A percentile compares a stretch with the other conserved stretches of the same genome.
phyloP scores from a whole-genome alignment of 23 tunicate species.

The Halocynthia roretzi region DNA sequence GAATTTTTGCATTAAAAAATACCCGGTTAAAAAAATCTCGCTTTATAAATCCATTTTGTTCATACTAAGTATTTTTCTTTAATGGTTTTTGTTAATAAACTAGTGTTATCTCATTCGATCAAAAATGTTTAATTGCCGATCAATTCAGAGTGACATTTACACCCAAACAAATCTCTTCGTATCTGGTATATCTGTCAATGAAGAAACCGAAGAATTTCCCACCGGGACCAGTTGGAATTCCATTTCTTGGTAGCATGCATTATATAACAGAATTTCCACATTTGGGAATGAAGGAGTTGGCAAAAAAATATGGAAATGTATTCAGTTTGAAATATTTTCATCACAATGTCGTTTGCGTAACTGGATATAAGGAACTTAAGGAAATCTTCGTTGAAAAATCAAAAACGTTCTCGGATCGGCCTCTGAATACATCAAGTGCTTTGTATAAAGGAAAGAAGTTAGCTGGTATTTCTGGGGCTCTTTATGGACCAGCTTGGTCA shows the following conservation, averaged over 20 bases:
- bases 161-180: background rate
- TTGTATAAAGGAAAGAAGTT: background rate
- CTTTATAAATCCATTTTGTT: too few relatives aligned
- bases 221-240: too few relatives aligned
- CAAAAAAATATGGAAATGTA: slow-evolving; percentile 11
- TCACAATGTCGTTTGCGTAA: slow-evolving; percentile 9
- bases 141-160: background rate
- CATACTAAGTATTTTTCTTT: too few relatives aligned
- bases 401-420: too few relatives aligned
- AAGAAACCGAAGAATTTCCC: too few relatives aligned
- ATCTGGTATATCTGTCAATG: too few relatives aligned
- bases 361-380: slow-evolving; percentile 13
- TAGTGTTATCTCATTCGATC: background rate
- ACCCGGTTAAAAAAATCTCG: slow-evolving; percentile 21
- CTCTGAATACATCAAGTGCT: too few relatives aligned
- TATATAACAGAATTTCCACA: too few relatives aligned
- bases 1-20: too few relatives aligned
- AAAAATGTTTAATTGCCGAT: background rate
- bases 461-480: background rate
- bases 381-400: background rate
- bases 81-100: too few relatives aligned
- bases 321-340: slow-evolving; percentile 1
- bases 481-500: too few relatives aligned
- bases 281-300: background rate
- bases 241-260: too few relatives aligned